Percentiles rank a stretch among this genome's conserved stretches.
phyloP scores from a whole-genome alignment of 2,888 invertebrate genomes.

The Temnothorax rugatulus region DNA sequence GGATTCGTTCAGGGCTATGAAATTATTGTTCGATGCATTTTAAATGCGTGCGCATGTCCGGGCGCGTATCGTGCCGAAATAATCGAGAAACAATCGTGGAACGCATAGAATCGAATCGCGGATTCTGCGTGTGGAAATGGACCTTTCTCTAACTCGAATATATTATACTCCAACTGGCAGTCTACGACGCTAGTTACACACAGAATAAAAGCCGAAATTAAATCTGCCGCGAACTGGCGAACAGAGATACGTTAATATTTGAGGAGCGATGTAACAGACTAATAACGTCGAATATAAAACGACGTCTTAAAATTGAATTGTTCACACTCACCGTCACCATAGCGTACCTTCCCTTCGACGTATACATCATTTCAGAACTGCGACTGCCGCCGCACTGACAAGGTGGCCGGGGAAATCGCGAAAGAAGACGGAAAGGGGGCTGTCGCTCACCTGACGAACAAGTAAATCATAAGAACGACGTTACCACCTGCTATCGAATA shows the following conservation, averaged over 20 bases:
- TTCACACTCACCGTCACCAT: constrained; percentile 62
- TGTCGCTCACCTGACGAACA: constrained; percentile 67
- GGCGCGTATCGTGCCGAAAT: neutral
- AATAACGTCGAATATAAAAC: constrained; percentile 17
- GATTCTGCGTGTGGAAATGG: constrained; percentile 1
- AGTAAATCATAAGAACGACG: constrained; percentile 73
- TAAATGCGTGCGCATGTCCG: neutral
- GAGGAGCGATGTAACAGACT: neutral
- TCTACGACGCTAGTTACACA: neutral
- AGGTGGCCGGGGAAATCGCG: neutral
- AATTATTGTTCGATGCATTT: constrained; percentile 42
- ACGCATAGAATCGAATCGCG: neutral
- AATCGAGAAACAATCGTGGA: neutral
- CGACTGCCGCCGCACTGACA: constrained; percentile 13
- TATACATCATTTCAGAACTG: constrained; percentile 58
- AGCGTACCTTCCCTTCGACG: constrained; percentile 48
- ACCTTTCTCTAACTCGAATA: neutral
- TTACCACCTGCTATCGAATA: constrained; percentile 59
- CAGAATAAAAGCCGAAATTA: neutral
- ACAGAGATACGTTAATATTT: constrained; percentile 5
- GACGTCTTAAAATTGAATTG: constrained; percentile 35
- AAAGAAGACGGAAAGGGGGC: constrained; percentile 43
- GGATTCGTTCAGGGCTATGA: neutral
- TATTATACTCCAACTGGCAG: neutral
- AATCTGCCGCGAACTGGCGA: neutral